Evolutionary conservation across 2,888 invertebrate genomes (phyloP).

Genomic region (Mesopsocus fuscifrons): DNA sequence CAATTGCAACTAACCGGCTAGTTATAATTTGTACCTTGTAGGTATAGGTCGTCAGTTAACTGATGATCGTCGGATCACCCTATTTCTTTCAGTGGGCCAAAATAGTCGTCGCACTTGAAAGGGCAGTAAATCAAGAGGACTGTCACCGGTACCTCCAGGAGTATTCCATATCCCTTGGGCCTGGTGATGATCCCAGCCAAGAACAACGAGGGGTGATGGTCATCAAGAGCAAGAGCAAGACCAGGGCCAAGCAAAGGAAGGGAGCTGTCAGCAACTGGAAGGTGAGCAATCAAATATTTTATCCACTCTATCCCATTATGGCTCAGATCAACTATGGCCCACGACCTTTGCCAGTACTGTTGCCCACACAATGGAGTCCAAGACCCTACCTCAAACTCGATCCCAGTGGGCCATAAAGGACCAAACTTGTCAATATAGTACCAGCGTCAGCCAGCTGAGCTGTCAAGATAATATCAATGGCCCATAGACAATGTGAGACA

Average conservation of each 20-base stretch:
- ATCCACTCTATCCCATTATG: no score
- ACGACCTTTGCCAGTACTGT: no score
- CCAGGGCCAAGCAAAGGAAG: conserved; percentile 87
- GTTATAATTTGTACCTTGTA: background rate
- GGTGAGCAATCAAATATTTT: no score
- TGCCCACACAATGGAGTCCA: no score
- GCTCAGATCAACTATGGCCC: no score
- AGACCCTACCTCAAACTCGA: no score
- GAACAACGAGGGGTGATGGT: conserved; percentile 92
- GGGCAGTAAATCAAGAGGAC: conserved; percentile 78
- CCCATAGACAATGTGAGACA: no score
- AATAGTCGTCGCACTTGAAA: conserved; percentile 88
- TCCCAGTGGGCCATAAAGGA: no score
- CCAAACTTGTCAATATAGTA: no score
- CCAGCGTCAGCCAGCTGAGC: no score
- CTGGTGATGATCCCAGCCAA: conserved; percentile 61
- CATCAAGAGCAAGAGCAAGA: conserved; percentile 92
- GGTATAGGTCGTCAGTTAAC: background rate
- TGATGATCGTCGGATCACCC: background rate
- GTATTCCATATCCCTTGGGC: conserved; percentile 83
- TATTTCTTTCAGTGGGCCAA: conserved; percentile 70
- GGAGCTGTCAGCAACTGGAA: conserved; percentile 96
- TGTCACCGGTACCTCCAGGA: conserved; percentile 82
- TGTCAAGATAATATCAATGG: no score
- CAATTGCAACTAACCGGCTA: background rate